phyloP scores from a whole-genome alignment of 2,888 invertebrate genomes.

The Idaea aversata region DNA sequence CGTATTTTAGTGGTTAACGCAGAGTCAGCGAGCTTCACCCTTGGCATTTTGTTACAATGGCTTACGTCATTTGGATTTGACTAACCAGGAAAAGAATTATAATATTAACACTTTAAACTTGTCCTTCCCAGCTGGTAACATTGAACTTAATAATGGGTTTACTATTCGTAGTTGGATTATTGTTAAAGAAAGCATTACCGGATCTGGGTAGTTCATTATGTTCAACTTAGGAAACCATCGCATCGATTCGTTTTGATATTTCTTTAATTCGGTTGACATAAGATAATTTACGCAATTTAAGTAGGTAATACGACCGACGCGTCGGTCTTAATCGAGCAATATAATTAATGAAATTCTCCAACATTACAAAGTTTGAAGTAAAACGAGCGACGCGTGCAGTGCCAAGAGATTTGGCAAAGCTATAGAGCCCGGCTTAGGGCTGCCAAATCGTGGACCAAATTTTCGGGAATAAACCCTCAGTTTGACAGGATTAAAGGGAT shows the following conservation, averaged over 20 bases:
- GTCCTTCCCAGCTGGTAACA: not conserved
- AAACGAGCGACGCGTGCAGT: not conserved
- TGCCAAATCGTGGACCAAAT: not conserved
- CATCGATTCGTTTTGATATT: no score
- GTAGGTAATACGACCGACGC: no score
- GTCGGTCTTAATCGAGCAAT: not conserved
- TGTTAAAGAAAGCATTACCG: not conserved
- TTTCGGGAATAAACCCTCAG: not conserved
- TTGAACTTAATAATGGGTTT: not conserved
- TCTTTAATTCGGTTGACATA: not conserved
- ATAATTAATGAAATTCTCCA: not conserved
- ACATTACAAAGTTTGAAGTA: not conserved
- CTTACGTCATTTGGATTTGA: not conserved
- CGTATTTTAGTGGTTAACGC: constrained; percentile 3
- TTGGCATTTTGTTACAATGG: not conserved
- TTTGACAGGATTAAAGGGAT: not conserved
- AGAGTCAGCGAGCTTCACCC: not conserved
- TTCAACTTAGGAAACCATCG: not conserved
- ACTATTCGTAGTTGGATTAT: not conserved
- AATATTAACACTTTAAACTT: not conserved
- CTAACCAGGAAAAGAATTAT: not conserved
- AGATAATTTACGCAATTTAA: not conserved
- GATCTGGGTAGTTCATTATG: not conserved
- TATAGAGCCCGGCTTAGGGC: not conserved
- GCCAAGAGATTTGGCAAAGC: not conserved